A percentile compares a stretch with the other conserved stretches of the same genome.
These are phyloP conservation scores for Venustoraphidia nigricollis DNA, from an alignment of 2,888 invertebrate genomes.

Conservation along the genomic window DNA sequence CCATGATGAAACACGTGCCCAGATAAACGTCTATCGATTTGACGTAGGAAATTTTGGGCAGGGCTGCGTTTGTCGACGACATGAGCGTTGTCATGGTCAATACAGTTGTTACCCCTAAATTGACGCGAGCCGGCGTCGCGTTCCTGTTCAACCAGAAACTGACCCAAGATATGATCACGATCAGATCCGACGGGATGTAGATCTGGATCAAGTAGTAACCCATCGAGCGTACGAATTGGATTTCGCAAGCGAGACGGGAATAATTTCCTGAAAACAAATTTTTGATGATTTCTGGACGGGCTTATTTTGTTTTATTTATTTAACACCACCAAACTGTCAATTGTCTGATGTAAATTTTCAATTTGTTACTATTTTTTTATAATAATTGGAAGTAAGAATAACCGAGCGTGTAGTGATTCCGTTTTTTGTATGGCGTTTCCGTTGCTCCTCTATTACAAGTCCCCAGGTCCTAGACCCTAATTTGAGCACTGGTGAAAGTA, in stretches of 20 bases:
- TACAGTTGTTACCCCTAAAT: conserved; percentile 88
- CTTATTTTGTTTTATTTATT: too few relatives aligned
- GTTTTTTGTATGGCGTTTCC: too few relatives aligned
- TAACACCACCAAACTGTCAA: too few relatives aligned
- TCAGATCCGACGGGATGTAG: conserved; percentile 93
- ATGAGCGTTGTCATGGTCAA: conserved; percentile 96
- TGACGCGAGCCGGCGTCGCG: conserved; percentile 86
- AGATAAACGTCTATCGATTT: conserved; percentile 95
- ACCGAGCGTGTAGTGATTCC: too few relatives aligned
- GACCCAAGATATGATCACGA: conserved; percentile 95
- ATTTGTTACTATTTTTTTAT: too few relatives aligned
- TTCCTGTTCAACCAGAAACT: conserved; percentile 93
- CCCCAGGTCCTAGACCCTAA: too few relatives aligned
- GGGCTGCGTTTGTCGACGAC: conserved; percentile 89
- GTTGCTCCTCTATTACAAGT: too few relatives aligned
- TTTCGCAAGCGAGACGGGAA: conserved; percentile 89
- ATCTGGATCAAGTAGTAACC: conserved; percentile 98
- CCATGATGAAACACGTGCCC: conserved; percentile 98
- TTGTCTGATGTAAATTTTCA: too few relatives aligned
- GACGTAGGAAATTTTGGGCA: conserved; percentile 96
- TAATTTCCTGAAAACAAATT: conserved; percentile 60
- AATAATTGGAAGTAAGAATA: too few relatives aligned
- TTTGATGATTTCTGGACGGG: not conserved
- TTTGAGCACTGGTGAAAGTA: too few relatives aligned
- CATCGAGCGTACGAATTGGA: conserved; percentile 94